Evolutionary conservation across 37 sponge, comb jelly and placozoan species (phyloP).

Genomic region (Aplysina aerophoba): DNA sequence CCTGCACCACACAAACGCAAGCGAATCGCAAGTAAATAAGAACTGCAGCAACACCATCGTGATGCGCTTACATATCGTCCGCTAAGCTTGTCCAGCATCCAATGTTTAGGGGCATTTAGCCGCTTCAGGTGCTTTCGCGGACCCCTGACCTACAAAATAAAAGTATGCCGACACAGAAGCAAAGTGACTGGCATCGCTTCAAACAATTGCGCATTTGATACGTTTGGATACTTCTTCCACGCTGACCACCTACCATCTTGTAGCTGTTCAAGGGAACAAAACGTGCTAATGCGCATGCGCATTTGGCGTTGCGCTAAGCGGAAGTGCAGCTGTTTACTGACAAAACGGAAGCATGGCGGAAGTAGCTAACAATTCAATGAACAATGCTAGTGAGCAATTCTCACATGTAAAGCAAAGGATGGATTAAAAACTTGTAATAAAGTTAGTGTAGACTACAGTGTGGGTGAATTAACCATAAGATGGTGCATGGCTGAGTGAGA

Average conservation of each 20-base stretch:
- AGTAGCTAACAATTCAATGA: too few species aligned
- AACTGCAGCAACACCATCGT: neutral
- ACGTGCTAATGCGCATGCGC: conserved; percentile 33
- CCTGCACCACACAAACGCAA: conserved; percentile 45
- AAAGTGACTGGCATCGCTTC: too few species aligned
- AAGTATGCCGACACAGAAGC: neutral
- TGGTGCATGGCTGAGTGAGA: too few species aligned
- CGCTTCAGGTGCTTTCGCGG: conserved; percentile 99
- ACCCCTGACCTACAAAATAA: conserved; percentile 81
- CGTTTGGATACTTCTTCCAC: conserved; percentile 23
- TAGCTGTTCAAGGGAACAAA: neutral
- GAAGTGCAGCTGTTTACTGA: too few species aligned
- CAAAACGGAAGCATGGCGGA: too few species aligned
- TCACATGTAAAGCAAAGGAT: too few species aligned
- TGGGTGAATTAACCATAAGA: too few species aligned
- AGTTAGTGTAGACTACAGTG: too few species aligned
- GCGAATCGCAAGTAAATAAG: neutral
- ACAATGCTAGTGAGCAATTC: too few species aligned
- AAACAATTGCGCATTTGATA: neutral
- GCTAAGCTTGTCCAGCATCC: conserved; percentile 99
- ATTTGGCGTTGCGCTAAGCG: too few species aligned
- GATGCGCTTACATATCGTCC: conserved; percentile 85
- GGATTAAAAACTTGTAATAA: too few species aligned
- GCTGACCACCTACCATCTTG: conserved; percentile 30
- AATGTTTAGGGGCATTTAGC: conserved; percentile 94